phyloP scores from a whole-genome alignment of 2,113 vertebrate genomes.

The Plecturocebus donacophilus region DNA sequence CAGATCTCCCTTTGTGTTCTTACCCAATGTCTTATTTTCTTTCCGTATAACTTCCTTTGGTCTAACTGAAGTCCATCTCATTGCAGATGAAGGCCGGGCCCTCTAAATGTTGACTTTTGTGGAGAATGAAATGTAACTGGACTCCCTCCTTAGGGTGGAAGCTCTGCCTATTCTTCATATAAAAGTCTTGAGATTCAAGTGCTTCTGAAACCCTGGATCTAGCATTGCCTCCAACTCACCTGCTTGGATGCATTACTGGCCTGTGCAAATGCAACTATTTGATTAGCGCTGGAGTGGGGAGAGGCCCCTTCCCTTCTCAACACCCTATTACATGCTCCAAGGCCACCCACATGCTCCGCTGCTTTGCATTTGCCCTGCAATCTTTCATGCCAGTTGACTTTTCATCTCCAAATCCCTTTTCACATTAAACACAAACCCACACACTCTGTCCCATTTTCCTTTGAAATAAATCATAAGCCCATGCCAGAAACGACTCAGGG shows the following conservation, averaged over 20 bases:
- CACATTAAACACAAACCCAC: conserved; percentile 86
- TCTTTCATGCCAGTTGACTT: conserved; percentile 87
- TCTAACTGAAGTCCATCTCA: background rate
- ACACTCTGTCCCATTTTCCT: conserved; percentile 85
- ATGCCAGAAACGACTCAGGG: conserved; percentile 80
- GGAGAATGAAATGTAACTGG: background rate
- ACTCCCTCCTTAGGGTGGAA: background rate
- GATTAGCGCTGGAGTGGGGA: conserved; percentile 6
- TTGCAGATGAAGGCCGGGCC: background rate
- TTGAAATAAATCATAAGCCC: conserved; percentile 85
- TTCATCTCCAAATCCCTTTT: conserved; percentile 86
- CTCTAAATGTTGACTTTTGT: background rate
- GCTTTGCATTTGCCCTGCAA: conserved; percentile 82
- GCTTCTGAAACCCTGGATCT: background rate
- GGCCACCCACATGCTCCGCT: conserved; percentile 82
- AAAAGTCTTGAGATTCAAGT: background rate
- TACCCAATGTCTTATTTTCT: background rate
- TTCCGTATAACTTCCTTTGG: background rate
- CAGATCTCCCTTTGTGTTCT: background rate
- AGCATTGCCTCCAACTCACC: background rate
- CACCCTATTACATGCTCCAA: conserved; percentile 74
- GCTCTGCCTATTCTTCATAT: background rate
- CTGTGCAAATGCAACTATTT: conserved; percentile 35
- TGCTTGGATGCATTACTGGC: conserved; percentile 11
- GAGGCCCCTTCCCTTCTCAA: conserved; percentile 68